Evolutionary conservation across 2,113 vertebrate genomes (phyloP), one percentile per base, ranked within the genome.

Genomic region (Beaufortia kweichowensis): DNA sequence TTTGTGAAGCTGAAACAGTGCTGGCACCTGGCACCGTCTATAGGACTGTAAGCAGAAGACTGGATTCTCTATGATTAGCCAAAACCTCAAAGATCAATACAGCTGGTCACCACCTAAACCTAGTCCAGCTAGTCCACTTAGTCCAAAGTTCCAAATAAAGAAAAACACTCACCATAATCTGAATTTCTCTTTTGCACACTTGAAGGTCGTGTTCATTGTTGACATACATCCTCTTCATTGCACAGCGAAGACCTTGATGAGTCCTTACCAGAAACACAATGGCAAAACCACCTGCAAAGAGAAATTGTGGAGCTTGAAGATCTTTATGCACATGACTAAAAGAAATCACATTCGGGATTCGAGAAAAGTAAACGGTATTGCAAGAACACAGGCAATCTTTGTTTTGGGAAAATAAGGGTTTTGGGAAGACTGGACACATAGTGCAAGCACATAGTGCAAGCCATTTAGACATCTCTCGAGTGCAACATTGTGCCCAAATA

Each of bases 201-300:
- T 96, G 94, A 77, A 99, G 89, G 86, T 99, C 97, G 0, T 98
- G 90, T 81, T 99, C 97, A 0, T 96, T 96, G 86, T 99, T 99
- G 88, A 99, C 97, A 3, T 98, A 99, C 97, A 99, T 98, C 81
- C 96, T 91, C 91, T 99, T 99, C 60, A 99, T 93, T 75, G 97
- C 97, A 84, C 96, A 97, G 23, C 95, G 96, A 79, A 95, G 81
- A 15, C 95, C 95, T 78, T 95, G 96, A 90, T 95, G 94, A 9
- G 95, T 96, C 79, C 94, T 94, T 79, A 98, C 96, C 74, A 99
- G 90, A 85, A 98, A 98, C 17, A 99, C 97, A 0, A 99, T 95
- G 1, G 97, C 97, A 87, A 99, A 98, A 66, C 97, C 97, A 81
- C 97, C 96, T 99, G 75, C 61, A 10, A n/a, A 61, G 9, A 59